Evolutionary conservation across 2,113 vertebrate genomes (phyloP), one percentile per base, ranked within the genome.

Genomic region (Ciconia stormi): DNA sequence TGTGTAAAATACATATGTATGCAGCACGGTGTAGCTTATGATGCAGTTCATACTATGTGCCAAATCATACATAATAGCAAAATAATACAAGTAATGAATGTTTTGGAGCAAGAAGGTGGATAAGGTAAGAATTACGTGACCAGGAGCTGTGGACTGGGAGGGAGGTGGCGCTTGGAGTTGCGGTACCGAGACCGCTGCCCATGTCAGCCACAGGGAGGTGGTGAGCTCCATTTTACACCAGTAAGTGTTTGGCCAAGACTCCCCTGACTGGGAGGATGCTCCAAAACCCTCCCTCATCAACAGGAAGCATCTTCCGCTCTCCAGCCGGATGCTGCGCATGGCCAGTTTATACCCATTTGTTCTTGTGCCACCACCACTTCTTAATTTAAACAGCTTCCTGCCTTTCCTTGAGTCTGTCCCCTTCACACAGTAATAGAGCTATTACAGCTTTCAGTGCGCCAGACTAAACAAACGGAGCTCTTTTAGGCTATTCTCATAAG

Each of bases 341-440:
- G 17, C 53, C 36, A 14, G 66, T 90, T 76, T 67, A 34, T 74
- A 55, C 34, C 21, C 61, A 30, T 56, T 73, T 82, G 36, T 58
- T 94, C 78, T 70, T 73, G 22, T 88, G 85, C 82, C 82, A 86
- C 0, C 47, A 18, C 49, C 6, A 1, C 70, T 87, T 52, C 63
- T 79, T 56, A 89, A 62, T 44, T 94, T 82, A 65, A 83, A 70
- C 17, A 72, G 7, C 38, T 95, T 91, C 63, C 83, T 92, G 56
- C 78, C 36, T 87, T 94, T 91, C 65, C 66, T 79, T 49, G 52
- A 82, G 25, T 40, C 61, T 55, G 13, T 89, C 50, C 34, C 26
- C 40, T 91, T 71, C 53, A 53, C 1, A 0, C 46, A 72, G 49
- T 69, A 56, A 61, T 52, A 82, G 81, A 85, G 66, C 49, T 83